Evolutionary conservation across 2,797 vertebrate genomes (phyloP), one percentile per base, ranked within the genome.

Genomic region (Numenius phaeopus): DNA sequence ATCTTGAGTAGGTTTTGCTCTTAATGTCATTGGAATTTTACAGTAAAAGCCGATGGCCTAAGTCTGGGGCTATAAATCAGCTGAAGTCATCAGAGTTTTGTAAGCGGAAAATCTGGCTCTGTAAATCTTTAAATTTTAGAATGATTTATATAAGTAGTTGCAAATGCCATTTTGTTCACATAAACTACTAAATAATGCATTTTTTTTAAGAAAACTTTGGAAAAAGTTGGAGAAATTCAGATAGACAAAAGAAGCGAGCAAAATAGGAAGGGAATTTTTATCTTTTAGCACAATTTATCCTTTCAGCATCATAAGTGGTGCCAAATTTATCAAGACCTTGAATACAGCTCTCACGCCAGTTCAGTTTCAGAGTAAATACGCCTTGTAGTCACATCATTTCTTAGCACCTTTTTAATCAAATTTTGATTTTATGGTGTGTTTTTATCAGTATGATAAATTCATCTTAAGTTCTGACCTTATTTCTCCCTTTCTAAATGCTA

Each of bases 41-140:
- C 70, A 87, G 73, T 70, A 85, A 92, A 82, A 83, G 59, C 44
- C 93, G 83, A 78, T 58, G 55, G 66, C n/a, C 58, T 54, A 37
- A 77, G 40, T 55, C 75, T 80, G 67, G 72, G 40, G 44, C 49
- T 76, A 75, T 83, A 94, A 92, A 92, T 96, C 84, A 92, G 69
- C 37, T 94, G 87, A 94, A 94, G 72, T 87, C 87, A 82, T 34
- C 1, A 1, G 72, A 93, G 71, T 55, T 94, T 83, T 92, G 64
- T 39, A 77, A 91, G 71, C 71, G 91, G 59, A 91, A 91, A 52
- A 80, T 91, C 70, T 77, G 87, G 32, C 70, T 90, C 70, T 42
- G 23, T 42, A 93, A 89, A 94, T 47, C 55, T 66, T 50, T 9
- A 73, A 5, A 30, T 65, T 83, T 87, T 70, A 57, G n/a, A 73